Evolutionary conservation across 64 coral and sea anemone genomes (phyloP).

Genomic region (Montipora foliosa): DNA sequence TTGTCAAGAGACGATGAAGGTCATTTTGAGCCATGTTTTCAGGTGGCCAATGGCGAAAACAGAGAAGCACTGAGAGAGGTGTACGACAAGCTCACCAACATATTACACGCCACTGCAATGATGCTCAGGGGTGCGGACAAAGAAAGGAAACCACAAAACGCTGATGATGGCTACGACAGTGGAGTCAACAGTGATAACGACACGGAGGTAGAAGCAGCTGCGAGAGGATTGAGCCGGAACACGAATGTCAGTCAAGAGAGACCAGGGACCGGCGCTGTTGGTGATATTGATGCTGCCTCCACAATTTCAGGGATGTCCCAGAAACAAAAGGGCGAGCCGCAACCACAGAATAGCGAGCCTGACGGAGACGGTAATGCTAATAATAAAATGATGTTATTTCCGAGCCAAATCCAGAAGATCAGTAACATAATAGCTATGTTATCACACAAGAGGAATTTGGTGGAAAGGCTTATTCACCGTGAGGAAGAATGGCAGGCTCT

Average conservation of each 20-base stretch:
- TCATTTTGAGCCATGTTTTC: too few relatives aligned
- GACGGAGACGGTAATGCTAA: background rate
- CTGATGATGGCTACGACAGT: conserved; percentile 4
- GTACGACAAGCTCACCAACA: conserved; percentile 65
- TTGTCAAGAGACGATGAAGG: too few relatives aligned
- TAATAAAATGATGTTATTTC: conserved; percentile 56
- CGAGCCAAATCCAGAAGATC: conserved; percentile 90
- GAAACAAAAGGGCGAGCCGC: conserved; percentile 1
- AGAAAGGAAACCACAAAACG: background rate
- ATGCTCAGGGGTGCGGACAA: conserved; percentile 58
- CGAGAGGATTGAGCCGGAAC: conserved; percentile 24
- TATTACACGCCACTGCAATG: conserved; percentile 71
- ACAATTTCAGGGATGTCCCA: conserved; percentile 60
- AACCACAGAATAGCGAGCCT: background rate
- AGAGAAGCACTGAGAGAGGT: conserved; percentile 54
- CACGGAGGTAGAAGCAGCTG: conserved; percentile 16
- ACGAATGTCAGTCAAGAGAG: conserved; percentile 55
- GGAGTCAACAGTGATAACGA: conserved; percentile 42
- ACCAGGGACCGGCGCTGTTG: conserved; percentile 1
- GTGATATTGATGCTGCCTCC: conserved; percentile 26
- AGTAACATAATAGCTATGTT: conserved; percentile 86
- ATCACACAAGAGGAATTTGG: conserved; percentile 78
- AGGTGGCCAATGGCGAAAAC: conserved; percentile 58
- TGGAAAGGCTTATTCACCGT: conserved; percentile 61
- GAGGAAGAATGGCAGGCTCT: conserved; percentile 23